Conservation (phyloP, 1,140 invertebrate genomes). For the Sipha flava region DNA sequence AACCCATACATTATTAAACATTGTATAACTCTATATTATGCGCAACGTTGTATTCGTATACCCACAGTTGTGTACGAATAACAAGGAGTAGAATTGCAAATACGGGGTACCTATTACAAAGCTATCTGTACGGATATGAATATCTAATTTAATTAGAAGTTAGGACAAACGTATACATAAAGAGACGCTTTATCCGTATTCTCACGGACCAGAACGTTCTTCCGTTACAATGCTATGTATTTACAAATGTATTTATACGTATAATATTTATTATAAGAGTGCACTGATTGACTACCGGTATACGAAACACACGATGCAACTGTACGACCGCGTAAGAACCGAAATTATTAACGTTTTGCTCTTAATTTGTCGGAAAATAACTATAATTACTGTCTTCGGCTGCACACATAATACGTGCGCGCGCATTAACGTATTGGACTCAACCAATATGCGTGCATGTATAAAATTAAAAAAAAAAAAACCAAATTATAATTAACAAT, state of each 20-base stretch:
- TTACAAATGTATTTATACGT: neutral
- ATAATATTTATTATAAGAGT: neutral
- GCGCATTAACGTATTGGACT: neutral
- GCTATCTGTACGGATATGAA: too few species aligned
- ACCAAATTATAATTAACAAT: neutral
- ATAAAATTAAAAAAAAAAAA: neutral
- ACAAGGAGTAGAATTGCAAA: too few species aligned
- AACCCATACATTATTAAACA: too few species aligned
- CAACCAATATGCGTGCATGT: neutral
- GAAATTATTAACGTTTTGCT: neutral
- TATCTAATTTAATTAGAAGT: too few species aligned
- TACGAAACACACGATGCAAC: too few species aligned
- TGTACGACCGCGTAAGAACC: too few species aligned
- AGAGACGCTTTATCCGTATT: neutral
- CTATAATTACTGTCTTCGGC: conserved; percentile 4
- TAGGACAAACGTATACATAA: neutral
- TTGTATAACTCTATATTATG: too few species aligned
- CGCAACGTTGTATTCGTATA: too few species aligned
- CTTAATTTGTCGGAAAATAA: neutral
- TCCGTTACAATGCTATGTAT: neutral
- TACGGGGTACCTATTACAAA: too few species aligned
- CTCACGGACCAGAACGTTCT: too few species aligned
- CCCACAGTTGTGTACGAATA: too few species aligned
- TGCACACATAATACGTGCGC: neutral
- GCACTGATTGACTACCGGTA: too few species aligned